Evolutionary conservation across 2,797 vertebrate species (phyloP), one percentile per base, ranked within the genome.

Genomic region (Orestias chungarensis): DNA sequence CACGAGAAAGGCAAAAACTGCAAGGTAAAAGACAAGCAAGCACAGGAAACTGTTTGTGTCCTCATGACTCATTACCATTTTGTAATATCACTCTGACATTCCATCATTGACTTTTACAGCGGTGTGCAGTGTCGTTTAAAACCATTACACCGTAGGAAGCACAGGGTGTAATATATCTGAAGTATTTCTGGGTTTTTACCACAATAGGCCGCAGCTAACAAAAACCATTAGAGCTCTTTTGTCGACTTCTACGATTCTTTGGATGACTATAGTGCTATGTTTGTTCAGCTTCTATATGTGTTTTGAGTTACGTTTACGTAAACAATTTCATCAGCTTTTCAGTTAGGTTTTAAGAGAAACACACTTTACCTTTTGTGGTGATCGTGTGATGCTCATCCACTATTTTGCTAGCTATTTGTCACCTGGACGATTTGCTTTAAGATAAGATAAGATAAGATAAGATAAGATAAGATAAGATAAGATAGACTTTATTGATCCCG

Each of bases 1-100:
- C 87, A 82, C 8, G 93, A 94, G 66, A 93, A 94, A 79, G 91
- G 68, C 87, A 93, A 94, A 61, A 87, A 87, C 83, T 94, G 93
- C 81, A 95, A 95, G 93, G 94, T 95, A 87, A 86, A 80, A 11
- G 31, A 65, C 40, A 71, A 70, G 62, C 29, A 31, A 43, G 52
- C 1, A 35, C 1, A 20, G 42, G 20, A 12, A 12, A 46, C 25
- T 33, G 23, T 52, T 50, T 73, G 74, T 74, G 54, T 73, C 2
- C 27, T 14, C 47, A 43, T 59, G 23, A 47, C 38, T 33, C 20
- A 38, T 29, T 14, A 52, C 47, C 70, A 1, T 31, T 65, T 66
- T 27, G 68, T 54, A 18, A 47, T 18, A 65, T 61, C 44, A 72
- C 55, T 68, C 66, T 20, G 49, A 68, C 35, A 47, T 33, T 23